Evolutionary conservation across 2,888 invertebrate genomes (phyloP), one percentile per base, ranked within the genome.

Genomic region (Torymus aiolomorphi): DNA sequence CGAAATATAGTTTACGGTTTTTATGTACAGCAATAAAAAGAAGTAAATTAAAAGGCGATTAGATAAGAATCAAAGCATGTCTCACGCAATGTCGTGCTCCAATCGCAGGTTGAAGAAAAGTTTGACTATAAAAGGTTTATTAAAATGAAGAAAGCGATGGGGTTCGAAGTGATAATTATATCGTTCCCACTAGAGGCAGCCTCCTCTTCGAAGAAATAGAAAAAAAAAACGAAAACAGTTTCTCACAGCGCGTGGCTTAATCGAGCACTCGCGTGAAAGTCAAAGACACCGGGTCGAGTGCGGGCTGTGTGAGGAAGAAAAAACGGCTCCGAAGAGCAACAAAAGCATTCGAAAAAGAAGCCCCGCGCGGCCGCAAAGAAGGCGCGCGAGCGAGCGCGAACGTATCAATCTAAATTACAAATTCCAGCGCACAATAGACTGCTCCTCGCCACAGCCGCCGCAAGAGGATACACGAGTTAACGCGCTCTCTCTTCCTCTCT

Each of bases 351-450:
- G 31, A 31, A 31, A 31, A 31, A 31, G 31, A 31, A 31, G 31
- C n/a, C 31, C 31, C 31, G 31, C 31, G 31, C 31, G 5, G 31
- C 31, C 78, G 78, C 73, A 80, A 82, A 80, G 63, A 80, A 78
- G 67, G 59, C 54, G 81, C 80, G n/a, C n/a, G n/a, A n/a, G n/a
- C n/a, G n/a, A n/a, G 80, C 72, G 72, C 75, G 77, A 83, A 86
- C 87, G 87, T 88, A 89, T 89, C 89, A 89, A 90, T 89, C 89
- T 89, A 90, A 89, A 89, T 90, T 89, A 89, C 88, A 89, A 89
- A 89, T 89, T 89, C 89, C 89, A 88, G 86, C 86, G 88, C 86
- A 88, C 89, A 89, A 89, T 89, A 82, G 86, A 81, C 76, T 31
- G 56, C 81, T 54, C 65, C 56, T 56, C 10, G 69, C 78, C 77